Evolutionary conservation across 1,140 invertebrate species (phyloP), one percentile per base, ranked within the genome.

Genomic region (Metaphire vulgaris): DNA sequence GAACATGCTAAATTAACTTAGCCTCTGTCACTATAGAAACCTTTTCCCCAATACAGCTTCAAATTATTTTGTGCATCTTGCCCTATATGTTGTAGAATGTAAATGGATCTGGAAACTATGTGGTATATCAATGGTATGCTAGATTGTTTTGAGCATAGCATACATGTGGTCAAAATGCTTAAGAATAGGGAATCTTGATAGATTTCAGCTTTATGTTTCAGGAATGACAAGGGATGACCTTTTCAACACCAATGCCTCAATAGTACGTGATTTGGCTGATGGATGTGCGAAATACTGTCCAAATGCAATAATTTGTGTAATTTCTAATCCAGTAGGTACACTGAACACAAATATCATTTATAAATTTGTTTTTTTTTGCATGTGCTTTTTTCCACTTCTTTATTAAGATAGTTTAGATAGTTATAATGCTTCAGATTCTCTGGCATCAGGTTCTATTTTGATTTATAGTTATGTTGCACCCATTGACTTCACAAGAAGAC

Each of bases 241-340:
- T 21, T 99, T 99, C 88, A 97, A 98, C 86, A 97, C 94, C 2
- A 99, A 99, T 86, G 97, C 97, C 30, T 92, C 92, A 21, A 97
- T 99, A 84, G 96, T 99, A 1, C 89, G 92, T 34, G 94, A 98
- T 87, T 88, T 99, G 29, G 91, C 91, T 12, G 87, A 89, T 77
- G 92, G 91, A 28, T 89, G 91, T 82, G 93, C 94, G 41, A 89
- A 93, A 86, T 90, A 90, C 79, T 91, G 92, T 74, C 97, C 97
- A 69, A 94, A 96, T 83, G 96, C 97, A 32, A 90, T 98, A 73
- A 88, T 99, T 78, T 93, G 91, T 33, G 97, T 99, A 82, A 98
- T 99, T 85, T 94, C 96, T 16, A 99, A 99, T 87, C 97, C 97
- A 0, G 96, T 91, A 87, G 82, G 80, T n/a, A 15, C 33, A 56